Conservation (phyloP, 2,113 vertebrate species). For the Apodemus speciosus region DNA sequence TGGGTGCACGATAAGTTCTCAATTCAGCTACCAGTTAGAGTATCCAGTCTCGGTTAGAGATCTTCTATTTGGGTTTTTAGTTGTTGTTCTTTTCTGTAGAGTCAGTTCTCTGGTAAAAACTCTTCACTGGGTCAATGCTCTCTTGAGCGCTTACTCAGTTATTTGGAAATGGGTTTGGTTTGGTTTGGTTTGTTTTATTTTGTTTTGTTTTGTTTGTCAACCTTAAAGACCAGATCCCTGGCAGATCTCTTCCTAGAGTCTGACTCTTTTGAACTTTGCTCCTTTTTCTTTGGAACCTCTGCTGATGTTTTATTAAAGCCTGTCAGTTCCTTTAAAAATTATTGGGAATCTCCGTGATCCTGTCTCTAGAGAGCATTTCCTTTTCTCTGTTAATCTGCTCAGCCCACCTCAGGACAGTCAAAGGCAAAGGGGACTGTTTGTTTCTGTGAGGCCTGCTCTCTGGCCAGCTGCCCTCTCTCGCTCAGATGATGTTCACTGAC, state of each 20-base stretch:
- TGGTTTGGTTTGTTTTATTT: too few species aligned
- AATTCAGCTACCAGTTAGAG: background rate
- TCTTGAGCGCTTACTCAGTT: background rate
- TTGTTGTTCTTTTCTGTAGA: background rate
- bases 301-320: background rate
- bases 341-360: background rate
- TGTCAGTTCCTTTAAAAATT: background rate
- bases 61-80: background rate
- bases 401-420: background rate
- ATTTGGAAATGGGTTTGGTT: background rate
- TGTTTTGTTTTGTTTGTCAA: background rate
- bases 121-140: background rate
- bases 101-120: background rate
- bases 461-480: background rate
- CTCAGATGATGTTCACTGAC: background rate
- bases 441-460: background rate
- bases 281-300: background rate
- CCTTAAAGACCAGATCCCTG: background rate
- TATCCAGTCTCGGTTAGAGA: background rate
- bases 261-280: background rate
- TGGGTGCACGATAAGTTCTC: background rate
- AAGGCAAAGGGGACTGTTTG: background rate
- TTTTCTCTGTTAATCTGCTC: background rate
- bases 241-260: background rate
- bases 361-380: conserved; percentile 4